Evolutionary conservation across 2,888 invertebrate genomes (phyloP).

Genomic region (Rhingia rostrata): DNA sequence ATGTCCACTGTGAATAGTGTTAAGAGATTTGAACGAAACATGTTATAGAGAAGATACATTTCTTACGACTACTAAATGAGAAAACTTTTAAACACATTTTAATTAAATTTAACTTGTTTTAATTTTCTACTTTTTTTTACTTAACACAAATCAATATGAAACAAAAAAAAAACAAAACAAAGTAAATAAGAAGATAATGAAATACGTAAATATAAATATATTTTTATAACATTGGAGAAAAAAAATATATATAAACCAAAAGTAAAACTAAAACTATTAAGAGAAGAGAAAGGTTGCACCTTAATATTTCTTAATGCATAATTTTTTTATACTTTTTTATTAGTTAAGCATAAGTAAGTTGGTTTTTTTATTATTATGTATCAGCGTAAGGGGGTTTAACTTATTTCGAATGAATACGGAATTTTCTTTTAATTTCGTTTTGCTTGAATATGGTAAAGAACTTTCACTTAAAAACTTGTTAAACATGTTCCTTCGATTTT

Average conservation of each 20-base stretch:
- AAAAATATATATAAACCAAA: slow-evolving; percentile 54
- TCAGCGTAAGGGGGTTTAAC: too few relatives aligned
- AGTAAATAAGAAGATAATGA: slow-evolving; percentile 45
- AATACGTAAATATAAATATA: slow-evolving; percentile 70
- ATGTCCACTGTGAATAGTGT: slow-evolving; percentile 74
- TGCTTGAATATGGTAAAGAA: too few relatives aligned
- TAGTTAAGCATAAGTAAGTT: slow-evolving; percentile 26
- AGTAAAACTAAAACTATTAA: slow-evolving; percentile 30
- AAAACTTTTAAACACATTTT: slow-evolving; percentile 64
- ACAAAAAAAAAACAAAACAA: slow-evolving; percentile 50
- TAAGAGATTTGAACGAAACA: slow-evolving; percentile 69
- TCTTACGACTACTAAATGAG: slow-evolving; percentile 61
- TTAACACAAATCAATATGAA: slow-evolving; percentile 58
- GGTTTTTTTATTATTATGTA: background rate
- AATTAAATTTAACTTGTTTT: slow-evolving; percentile 68
- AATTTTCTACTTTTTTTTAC: slow-evolving; percentile 73
- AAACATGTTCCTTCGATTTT: too few relatives aligned
- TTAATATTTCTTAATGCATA: slow-evolving; percentile 54
- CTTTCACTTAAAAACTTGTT: too few relatives aligned
- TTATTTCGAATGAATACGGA: too few relatives aligned
- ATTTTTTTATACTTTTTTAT: slow-evolving; percentile 57
- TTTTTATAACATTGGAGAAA: slow-evolving; percentile 72
- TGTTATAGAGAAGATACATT: slow-evolving; percentile 57
- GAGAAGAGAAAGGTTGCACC: slow-evolving; percentile 53
- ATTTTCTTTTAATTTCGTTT: too few relatives aligned